A percentile compares a stretch with the other conserved stretches of the same genome.
Conservation (phyloP, 2,113 vertebrate genomes). For the Pteropus alecto region DNA sequence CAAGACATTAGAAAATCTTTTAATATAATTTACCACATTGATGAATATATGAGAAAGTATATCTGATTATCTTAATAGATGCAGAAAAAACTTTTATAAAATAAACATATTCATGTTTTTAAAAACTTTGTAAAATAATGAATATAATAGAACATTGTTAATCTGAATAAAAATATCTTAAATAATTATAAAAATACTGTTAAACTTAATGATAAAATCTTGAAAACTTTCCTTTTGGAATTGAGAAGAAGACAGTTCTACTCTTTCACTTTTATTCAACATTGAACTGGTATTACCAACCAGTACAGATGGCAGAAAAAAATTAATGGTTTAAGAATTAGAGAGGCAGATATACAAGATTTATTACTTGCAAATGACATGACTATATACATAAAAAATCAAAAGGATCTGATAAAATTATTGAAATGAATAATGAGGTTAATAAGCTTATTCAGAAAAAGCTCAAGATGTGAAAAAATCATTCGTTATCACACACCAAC, state of each 20-base stretch:
- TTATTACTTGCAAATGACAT: neutral
- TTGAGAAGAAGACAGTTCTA: neutral
- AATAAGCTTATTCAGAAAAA: neutral
- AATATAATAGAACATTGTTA: neutral
- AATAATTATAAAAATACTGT: neutral
- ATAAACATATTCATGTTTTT: neutral
- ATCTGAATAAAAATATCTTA: neutral
- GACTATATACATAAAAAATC: accelerated
- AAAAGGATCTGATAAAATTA: neutral
- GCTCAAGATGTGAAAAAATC: neutral
- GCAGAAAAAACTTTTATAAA: neutral
- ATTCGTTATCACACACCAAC: neutral
- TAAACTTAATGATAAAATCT: neutral
- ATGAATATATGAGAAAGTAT: neutral
- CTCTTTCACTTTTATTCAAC: neutral
- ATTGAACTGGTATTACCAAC: neutral
- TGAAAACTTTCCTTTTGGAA: neutral
- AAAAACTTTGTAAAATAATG: neutral
- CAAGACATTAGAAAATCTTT: neutral
- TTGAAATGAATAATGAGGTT: neutral
- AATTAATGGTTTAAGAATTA: neutral
- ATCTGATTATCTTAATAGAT: neutral
- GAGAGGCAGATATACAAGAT: neutral
- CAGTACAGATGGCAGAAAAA: neutral
- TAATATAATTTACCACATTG: neutral